Evolutionary conservation across 2,888 invertebrate genomes (phyloP), one percentile per base, ranked within the genome.

Genomic region (Aleiodes leptofemur): DNA sequence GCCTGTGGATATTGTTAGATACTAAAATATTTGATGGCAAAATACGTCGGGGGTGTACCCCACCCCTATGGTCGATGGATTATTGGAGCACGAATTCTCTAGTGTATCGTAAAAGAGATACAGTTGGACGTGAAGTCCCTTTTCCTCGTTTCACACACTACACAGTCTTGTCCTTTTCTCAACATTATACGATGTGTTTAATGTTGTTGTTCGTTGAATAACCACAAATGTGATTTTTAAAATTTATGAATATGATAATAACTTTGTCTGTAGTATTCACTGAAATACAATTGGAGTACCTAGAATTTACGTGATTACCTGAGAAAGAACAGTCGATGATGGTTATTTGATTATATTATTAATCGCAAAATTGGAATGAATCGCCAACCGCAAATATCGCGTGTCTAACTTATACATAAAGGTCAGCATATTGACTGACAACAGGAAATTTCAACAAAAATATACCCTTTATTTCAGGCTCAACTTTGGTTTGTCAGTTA

Each of bases 371-470:
- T 43, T 38, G 56, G 48, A 51, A 29, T 43, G 55, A 68, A 72
- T 48, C 38, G 66, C 71, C 71, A 72, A 75, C 56, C 51, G 64
- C 64, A 71, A 23, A 34, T 64, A 77, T 77, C 73, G 77, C 77
- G 69, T 77, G 77, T 72, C 51, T 59, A 53, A 9, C 78, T 83
- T 84, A 86, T 87, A 86, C 86, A 85, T 86, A 87, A 87, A 87
- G 87, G 86, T 87, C 86, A 85, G 81, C 72, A 55, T 70, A 77
- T 76, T 72, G 70, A 77, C 50, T 66, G 53, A 34, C 73, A 68
- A 43, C 48, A 7, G 43, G 43, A 9, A 43, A 64, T 64, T 23
- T 64, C 43, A 48, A 9, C 23, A 16, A 16, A 13, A 23, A 6
- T 43, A 59, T 59, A 29, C 56, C 29, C 56, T 48, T 31, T 16